Conservation (phyloP, 1,140 invertebrate species). For the Holotrichia oblita region DNA sequence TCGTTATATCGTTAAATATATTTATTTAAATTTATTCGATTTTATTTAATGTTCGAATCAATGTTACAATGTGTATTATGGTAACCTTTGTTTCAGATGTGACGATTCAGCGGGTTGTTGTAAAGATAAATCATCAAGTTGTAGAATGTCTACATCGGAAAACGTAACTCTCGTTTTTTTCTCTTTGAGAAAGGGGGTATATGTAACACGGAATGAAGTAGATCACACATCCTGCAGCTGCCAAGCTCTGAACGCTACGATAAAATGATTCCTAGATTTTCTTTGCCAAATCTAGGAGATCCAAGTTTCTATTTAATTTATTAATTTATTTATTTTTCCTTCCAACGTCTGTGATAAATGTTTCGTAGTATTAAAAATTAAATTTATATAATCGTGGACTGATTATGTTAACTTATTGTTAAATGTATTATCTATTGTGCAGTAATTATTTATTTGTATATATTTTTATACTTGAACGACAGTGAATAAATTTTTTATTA, state of each 20-base stretch:
- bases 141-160: not conserved
- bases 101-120: not conserved
- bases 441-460: conserved; percentile 10
- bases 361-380: not conserved
- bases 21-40: too few species aligned
- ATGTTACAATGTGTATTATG: too few species aligned
- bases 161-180: not conserved
- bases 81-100: not conserved
- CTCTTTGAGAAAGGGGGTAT: not conserved
- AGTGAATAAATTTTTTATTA: not conserved
- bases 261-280: not conserved
- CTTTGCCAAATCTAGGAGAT: not conserved
- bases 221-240: not conserved
- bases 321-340: conserved; percentile 13
- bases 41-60: too few species aligned
- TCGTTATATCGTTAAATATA: too few species aligned
- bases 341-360: not conserved
- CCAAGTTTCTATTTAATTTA: not conserved
- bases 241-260: not conserved
- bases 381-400: not conserved
- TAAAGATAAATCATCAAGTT: not conserved
- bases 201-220: not conserved
- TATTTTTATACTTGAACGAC: not conserved
- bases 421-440: not conserved
- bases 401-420: not conserved